Base-by-base conservation (phyloP, 2,888 invertebrate species). In the Archaeoteleia sp. region DNA sequence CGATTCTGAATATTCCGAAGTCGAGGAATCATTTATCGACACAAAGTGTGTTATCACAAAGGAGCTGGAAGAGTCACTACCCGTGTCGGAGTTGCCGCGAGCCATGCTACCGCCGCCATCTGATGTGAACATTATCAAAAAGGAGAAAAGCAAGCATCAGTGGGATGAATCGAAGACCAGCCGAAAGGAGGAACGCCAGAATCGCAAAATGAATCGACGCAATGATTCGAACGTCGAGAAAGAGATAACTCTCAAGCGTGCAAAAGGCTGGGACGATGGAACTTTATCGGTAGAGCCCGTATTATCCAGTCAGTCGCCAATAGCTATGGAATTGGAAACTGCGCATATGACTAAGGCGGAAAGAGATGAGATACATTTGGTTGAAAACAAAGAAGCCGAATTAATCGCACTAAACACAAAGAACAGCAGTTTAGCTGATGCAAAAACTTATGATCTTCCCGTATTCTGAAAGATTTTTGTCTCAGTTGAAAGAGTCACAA, bases 401-500 rank as follows among this genome's bases (percentile, higher is more conserved):
- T 82, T 84, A 72, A 82, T 84, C 8, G 81, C 81, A 0, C 82
- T 82, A 0, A 83, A 82, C 45, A 82, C 81, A 1, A 82, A 83
- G 1, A 76, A 85, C 75, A 78, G 82, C 74, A 74, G 81, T 14
- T 55, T 83, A 51, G 75, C 78, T 7, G 81, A 83, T 15, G 71
- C 82, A 0, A 85, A 85, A n/a, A 77, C 77, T 14, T 81, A 80
- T 14, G 85, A 79, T 3, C 81, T 80, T 0, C 78, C 85, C 1
- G 85, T 87, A 17, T 88, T 88, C 63, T 86, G 87, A 1, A 88
- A 89, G 30, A 94, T 94, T 75, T 95, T 95, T 79, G 91, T 96
- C 89, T 7, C 92, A 94, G 76, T 86, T 96, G 45, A 89, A 92
- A 65, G 93, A 93, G 60, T 86, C 96, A 25, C 95, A 96, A 80